Evolutionary conservation across 2,797 vertebrate species (phyloP), one percentile per base, ranked within the genome.

Genomic region (Tolypeutes matacus): DNA sequence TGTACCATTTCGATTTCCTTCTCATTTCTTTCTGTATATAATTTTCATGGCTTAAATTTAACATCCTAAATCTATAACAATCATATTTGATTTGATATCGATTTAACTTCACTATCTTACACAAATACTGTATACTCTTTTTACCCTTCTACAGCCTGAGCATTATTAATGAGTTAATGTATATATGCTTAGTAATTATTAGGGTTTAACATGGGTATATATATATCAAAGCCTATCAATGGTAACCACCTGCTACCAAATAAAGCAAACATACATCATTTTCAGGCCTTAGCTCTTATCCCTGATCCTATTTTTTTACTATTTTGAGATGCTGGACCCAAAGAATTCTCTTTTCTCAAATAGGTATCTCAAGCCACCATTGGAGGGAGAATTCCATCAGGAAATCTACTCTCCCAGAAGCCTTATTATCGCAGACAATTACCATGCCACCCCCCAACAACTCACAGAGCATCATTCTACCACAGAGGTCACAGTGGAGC

Each of bases 401-500:
- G 20, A 86, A 80, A 81, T 20, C 29, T 75, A 36, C 12, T 42
- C 6, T 39, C 75, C 13, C 36, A 81, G 21, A 78, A 89, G 51
- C 3, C 49, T 85, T n/a, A 65, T 58, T 92, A 72, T 49, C 60
- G 5, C 20, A 80, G 58, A 51, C 4, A 34, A 21, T 65, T 36
- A 60, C 29, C 31, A 51, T 56, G 53, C 51, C n/a, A n/a, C n/a
- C n/a, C 51, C 17, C 18, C 46, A 7, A 29, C 2, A 4, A 21
- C 53, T 65, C 39, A 6, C 31, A 87, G 36, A 78, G 25, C 12
- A 80, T n/a, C 0, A 20, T 42, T 64, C 23, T 64, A 15, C 36
- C 7, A 20, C 20, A 60, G 21, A 51, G 25, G 7, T 14, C 11
- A 23, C 67, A 14, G 1, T 8, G n/a, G 0, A 9, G 4, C 4